Percentiles rank a stretch among this genome's conserved stretches.
Conservation (phyloP, 2,797 vertebrate genomes). For the Mastacembelus armatus region DNA sequence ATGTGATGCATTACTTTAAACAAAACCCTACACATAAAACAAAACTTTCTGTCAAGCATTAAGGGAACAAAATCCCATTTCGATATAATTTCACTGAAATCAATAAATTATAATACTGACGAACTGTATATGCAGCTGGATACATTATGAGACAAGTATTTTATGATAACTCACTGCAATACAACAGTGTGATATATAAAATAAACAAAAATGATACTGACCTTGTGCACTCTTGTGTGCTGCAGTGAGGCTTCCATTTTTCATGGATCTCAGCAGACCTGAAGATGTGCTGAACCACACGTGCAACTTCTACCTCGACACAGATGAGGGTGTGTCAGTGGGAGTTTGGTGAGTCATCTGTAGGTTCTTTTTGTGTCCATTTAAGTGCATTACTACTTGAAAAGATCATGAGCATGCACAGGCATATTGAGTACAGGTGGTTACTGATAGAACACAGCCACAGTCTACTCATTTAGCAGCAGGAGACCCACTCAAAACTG, state of each 20-base stretch:
- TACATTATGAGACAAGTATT: rapidly evolving
- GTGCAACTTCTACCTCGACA: slow-evolving; percentile 81
- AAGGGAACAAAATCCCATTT: background rate
- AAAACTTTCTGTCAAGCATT: too few relatives aligned
- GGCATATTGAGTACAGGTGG: slow-evolving; percentile 25
- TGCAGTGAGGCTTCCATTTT: slow-evolving; percentile 80
- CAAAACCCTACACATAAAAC: too few relatives aligned
- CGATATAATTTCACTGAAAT: background rate
- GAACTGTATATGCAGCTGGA: background rate
- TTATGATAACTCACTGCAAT: background rate
- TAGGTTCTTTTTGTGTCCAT: background rate
- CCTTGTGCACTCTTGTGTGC: slow-evolving; percentile 37
- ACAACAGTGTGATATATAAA: background rate
- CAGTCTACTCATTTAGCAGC: slow-evolving; percentile 29
- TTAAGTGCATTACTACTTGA: slow-evolving; percentile 1
- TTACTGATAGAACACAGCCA: slow-evolving; percentile 12
- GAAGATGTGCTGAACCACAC: slow-evolving; percentile 82
- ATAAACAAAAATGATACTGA: slow-evolving; percentile 18
- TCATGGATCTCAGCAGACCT: slow-evolving; percentile 80
- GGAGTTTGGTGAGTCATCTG: slow-evolving; percentile 85
- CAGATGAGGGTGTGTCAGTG: slow-evolving; percentile 79
- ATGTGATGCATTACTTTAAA: too few relatives aligned
- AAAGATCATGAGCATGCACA: background rate
- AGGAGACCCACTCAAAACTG: slow-evolving; percentile 1
- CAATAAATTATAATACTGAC: background rate